Evolutionary conservation across 2,888 invertebrate species (phyloP), one percentile per base, ranked within the genome.

Genomic region (Acanthosoma haemorrhoidale): DNA sequence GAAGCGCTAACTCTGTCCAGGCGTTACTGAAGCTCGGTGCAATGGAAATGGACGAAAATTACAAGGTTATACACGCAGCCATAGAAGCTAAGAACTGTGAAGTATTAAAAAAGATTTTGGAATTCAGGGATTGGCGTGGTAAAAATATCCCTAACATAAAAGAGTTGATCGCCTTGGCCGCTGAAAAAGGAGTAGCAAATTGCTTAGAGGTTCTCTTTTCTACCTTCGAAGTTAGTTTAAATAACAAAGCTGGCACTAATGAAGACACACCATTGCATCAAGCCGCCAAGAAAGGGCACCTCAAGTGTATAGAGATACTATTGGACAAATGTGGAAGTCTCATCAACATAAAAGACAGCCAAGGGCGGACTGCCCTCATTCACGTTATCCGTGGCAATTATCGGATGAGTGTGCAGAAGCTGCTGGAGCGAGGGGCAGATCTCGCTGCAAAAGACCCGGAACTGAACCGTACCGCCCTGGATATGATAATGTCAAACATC

Each of bases 61-160:
- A 25, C n/a, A 29, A 6, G 3, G 29, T 51, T 51, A 25, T 51
- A 25, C 51, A 51, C n/a, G 51, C 51, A 3, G 51, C 51, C 13
- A 51, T 51, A 1, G 51, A 51, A 51, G 21, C 51, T 25, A 25
- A 25, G 6, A 51, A 51, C n/a, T n/a, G 13, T 25, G 51, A 51
- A n/a, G 51, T 51, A 51, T 51, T 51, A 51, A 21, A 51, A 25
- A 51, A 51, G 51, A 51, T 51, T n/a, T 51, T 51, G n/a, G 51
- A 51, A 51, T 51, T 25, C 51, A 9, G 21, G 6, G 3, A 6
- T 4, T n/a, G n/a, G n/a, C n/a, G n/a, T n/a, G 29, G n/a, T n/a
- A 25, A 51, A 0, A 51, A 51, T 25, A 25, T 25, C 1, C n/a
- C 25, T n/a, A 25, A 25, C 25, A 51, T 21, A 25, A 25, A 51